phyloP scores from a whole-genome alignment of 2,113 vertebrate species.

The Neotoma lepida region DNA sequence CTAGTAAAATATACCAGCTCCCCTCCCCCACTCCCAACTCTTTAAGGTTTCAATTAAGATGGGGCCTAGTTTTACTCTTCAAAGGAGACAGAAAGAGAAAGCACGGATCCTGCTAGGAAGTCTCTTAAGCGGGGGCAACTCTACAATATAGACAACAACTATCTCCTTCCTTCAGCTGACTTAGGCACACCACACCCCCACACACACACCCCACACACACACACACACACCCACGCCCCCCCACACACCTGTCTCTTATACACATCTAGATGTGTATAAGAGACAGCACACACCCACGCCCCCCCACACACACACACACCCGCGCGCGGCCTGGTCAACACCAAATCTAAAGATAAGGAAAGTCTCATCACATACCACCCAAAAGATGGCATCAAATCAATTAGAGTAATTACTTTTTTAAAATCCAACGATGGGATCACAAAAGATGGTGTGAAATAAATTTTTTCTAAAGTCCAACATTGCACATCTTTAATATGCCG shows the following conservation, averaged over 20 bases:
- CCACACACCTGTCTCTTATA: no score
- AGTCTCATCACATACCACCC: background rate
- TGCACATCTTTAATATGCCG: background rate
- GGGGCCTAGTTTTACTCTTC: constrained; percentile 72
- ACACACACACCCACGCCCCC: no score
- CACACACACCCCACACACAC: no score
- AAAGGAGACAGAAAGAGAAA: constrained; percentile 67
- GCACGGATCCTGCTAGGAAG: constrained; percentile 63
- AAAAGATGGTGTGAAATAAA: constrained; percentile 21
- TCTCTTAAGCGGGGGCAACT: constrained; percentile 55
- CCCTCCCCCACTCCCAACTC: constrained; percentile 44
- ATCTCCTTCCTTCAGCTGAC: constrained; percentile 66
- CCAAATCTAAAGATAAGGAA: constrained; percentile 25
- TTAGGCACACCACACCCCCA: background rate
- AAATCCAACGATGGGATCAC: background rate
- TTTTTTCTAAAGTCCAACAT: background rate
- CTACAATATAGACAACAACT: constrained; percentile 53
- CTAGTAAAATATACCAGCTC: constrained; percentile 71
- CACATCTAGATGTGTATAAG: no score
- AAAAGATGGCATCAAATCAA: constrained; percentile 17
- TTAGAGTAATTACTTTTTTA: background rate
- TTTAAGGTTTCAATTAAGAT: constrained; percentile 79
- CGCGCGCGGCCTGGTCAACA: constrained; percentile 53
- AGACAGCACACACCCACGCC: no score
- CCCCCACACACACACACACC: no score